Conservation (phyloP, 2,113 vertebrate species). For the Oreochromis aureus region DNA sequence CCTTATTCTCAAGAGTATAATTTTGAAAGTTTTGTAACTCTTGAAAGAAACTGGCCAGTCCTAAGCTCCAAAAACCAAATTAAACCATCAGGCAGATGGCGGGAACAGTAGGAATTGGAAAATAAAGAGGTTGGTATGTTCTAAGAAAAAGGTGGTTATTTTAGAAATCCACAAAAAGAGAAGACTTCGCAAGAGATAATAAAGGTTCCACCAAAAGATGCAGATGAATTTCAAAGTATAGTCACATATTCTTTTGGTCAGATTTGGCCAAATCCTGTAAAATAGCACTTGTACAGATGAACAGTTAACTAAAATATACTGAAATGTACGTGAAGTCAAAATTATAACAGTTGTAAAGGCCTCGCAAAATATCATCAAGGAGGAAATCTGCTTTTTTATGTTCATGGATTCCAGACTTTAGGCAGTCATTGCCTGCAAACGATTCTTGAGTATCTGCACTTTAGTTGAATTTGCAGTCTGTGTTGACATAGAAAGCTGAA, state of each 20-base stretch:
- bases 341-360: not conserved
- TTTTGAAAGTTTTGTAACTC: not conserved
- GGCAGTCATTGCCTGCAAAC: not conserved
- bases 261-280: not conserved
- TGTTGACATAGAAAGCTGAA: not conserved
- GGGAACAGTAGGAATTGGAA: not conserved
- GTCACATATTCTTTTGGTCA: not conserved
- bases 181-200: not conserved
- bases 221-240: not conserved
- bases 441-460: not conserved
- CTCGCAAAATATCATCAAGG: not conserved
- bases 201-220: not conserved
- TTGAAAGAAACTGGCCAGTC: not conserved
- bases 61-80: not conserved
- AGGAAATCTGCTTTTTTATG: not conserved
- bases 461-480: not conserved
- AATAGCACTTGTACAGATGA: not conserved
- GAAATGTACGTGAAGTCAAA: not conserved
- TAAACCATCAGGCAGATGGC: not conserved
- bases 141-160: not conserved
- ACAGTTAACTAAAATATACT: not conserved
- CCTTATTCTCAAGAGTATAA: not conserved
- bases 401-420: not conserved
- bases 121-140: not conserved
- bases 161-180: not conserved